These are phyloP conservation scores for Rhingia rostrata DNA, from an alignment of 2,888 invertebrate species.

Conservation along the genomic window DNA sequence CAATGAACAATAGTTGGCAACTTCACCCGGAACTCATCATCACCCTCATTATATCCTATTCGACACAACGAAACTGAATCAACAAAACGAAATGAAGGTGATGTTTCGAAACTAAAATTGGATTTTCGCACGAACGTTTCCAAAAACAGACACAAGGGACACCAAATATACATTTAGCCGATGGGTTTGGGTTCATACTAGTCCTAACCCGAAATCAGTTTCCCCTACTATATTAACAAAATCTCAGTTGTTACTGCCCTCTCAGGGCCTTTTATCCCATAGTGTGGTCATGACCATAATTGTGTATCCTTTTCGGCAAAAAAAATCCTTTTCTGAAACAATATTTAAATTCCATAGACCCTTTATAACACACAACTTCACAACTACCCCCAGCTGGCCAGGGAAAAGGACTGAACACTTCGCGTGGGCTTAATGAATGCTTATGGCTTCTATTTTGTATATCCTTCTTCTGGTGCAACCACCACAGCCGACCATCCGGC, in stretches of 20 bases:
- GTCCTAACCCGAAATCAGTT: too few species aligned
- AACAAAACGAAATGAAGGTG: too few species aligned
- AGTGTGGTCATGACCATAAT: slow-evolving; percentile 39
- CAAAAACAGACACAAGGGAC: too few species aligned
- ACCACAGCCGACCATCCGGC: neutral
- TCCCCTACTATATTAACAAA: neutral
- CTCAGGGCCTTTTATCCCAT: slow-evolving; percentile 36
- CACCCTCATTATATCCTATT: too few species aligned
- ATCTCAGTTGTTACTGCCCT: slow-evolving; percentile 36
- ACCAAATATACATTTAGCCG: too few species aligned
- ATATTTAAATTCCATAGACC: neutral
- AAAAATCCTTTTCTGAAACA: neutral
- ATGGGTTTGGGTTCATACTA: too few species aligned
- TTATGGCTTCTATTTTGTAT: neutral
- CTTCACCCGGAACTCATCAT: too few species aligned
- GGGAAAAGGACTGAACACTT: slow-evolving; percentile 17
- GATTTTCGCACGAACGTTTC: too few species aligned
- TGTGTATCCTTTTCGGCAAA: slow-evolving; percentile 28
- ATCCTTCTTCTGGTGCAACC: neutral
- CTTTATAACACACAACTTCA: neutral
- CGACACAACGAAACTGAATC: too few species aligned
- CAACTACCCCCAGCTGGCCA: neutral
- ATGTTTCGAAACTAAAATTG: too few species aligned
- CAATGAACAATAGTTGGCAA: too few species aligned
- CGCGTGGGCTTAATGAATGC: neutral